Base-by-base conservation (phyloP, 1,140 invertebrate species). In the Planococcus citri region DNA sequence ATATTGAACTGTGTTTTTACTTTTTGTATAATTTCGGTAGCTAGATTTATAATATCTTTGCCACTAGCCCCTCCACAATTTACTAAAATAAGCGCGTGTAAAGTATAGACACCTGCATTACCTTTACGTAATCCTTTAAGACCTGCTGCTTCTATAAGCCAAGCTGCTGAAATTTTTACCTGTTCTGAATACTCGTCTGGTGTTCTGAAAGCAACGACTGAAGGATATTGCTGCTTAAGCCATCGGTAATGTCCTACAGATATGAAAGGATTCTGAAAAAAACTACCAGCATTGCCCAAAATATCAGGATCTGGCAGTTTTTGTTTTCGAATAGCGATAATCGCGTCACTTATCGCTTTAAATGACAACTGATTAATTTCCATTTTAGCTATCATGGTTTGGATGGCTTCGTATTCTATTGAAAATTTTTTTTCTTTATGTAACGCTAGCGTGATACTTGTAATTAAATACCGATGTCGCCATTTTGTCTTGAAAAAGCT, bases 241-340 rank as follows among this genome's bases (percentile, higher is more conserved):
- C 37, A 3, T n/a, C 2, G 8, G 3, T 25, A 25, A 10, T 12
- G 8, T 41, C 1, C 3, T 2, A 6, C 27, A 38, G 3, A 2
- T 6, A 69, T 21, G 10, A 69, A 2, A 1, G 68, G 68, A 27
- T 69, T 69, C 21, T 69, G 29, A 69, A 69, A 69, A 69, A 69
- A 69, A 38, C 68, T 69, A 17, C 68, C 68, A 4, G 68, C 27
- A 37, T 69, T 69, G 20, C 68, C 68, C 12, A 3, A 6, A 22
- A 69, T 3, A 37, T 10, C 6, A 17, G 33, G 68, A 37, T 69
- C 68, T 33, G 68, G 68, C 8, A 69, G 9, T 41, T 69, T 69
- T 10, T 6, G 29, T 3, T 20, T 25, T 6, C 68, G 68, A 1
- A 69, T 37, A 2, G 27, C 37, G 27, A 25, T 33, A 69, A 69